A percentile compares a stretch with the other conserved stretches of the same genome.
Conservation (phyloP, 2,888 invertebrate genomes). For the Ectemnius lituratus region DNA sequence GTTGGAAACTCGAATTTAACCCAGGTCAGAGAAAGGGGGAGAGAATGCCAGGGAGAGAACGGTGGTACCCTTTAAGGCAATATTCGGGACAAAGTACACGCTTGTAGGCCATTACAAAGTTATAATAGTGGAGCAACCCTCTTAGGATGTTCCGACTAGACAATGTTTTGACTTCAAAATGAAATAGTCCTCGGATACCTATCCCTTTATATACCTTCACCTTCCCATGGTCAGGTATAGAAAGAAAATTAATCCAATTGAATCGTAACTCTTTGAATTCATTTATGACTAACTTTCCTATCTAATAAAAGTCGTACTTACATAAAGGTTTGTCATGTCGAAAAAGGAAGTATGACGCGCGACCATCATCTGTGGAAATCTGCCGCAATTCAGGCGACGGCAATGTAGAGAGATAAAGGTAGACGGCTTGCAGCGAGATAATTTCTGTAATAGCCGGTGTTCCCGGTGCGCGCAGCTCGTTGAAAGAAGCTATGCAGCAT, state of each 20-base stretch:
- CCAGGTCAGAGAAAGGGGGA: constrained; percentile 18
- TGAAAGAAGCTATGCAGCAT: background rate
- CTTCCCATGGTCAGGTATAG: background rate
- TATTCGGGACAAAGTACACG: constrained; percentile 55
- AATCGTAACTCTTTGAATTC: too few species aligned
- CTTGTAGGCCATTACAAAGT: constrained; percentile 57
- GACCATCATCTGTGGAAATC: constrained; percentile 4
- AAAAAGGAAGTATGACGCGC: too few species aligned
- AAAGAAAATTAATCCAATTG: background rate
- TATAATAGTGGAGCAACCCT: constrained; percentile 53
- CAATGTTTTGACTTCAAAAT: constrained; percentile 55
- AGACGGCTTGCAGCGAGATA: too few species aligned
- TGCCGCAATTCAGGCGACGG: constrained; percentile 7
- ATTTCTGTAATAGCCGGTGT: background rate
- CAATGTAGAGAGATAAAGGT: too few species aligned
- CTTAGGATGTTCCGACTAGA: constrained; percentile 42
- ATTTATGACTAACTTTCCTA: too few species aligned
- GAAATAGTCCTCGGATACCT: constrained; percentile 43
- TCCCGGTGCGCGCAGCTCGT: background rate
- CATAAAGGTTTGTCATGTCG: too few species aligned
- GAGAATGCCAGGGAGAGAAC: constrained; percentile 23
- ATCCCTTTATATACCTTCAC: constrained; percentile 10
- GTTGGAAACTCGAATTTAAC: constrained; percentile 45
- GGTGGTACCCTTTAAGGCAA: constrained; percentile 49
- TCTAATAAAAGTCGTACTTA: too few species aligned